Conservation (phyloP, 2,113 vertebrate species). For the Urocynchramus pylzowi region DNA sequence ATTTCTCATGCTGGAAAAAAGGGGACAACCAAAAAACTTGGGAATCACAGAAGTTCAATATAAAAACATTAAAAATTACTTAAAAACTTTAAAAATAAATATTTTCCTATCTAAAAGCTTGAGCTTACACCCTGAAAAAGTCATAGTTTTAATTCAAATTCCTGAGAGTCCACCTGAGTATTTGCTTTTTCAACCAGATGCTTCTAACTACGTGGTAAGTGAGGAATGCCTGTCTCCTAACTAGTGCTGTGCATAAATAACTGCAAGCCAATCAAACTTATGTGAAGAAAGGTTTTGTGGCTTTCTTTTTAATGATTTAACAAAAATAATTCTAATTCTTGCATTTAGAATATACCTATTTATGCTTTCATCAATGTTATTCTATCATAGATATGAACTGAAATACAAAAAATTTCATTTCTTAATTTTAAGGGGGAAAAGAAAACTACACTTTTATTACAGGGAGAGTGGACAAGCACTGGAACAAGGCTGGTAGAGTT, state of each 20-base stretch:
- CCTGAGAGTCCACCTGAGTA: neutral
- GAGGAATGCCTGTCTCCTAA: neutral
- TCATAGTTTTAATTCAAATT: neutral
- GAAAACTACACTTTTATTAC: neutral
- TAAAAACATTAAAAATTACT: neutral
- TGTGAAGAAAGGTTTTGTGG: rapidly evolving
- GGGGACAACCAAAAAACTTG: neutral
- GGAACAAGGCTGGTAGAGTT: neutral
- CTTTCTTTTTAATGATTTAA: neutral
- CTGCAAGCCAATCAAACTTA: neutral
- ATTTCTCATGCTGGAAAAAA: neutral
- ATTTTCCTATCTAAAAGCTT: neutral
- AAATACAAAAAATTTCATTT: neutral
- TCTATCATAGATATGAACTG: neutral
- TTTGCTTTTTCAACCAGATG: neutral
- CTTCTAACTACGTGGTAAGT: neutral
- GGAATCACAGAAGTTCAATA: neutral
- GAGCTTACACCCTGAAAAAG: rapidly evolving
- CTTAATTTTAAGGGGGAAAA: neutral
- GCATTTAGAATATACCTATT: neutral
- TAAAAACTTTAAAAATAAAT: no score
- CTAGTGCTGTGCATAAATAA: neutral
- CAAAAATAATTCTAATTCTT: neutral
- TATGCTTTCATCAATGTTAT: neutral
- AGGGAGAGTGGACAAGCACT: neutral